phyloP scores from a whole-genome alignment of 2,888 invertebrate genomes.

The Hemithea aestivaria region DNA sequence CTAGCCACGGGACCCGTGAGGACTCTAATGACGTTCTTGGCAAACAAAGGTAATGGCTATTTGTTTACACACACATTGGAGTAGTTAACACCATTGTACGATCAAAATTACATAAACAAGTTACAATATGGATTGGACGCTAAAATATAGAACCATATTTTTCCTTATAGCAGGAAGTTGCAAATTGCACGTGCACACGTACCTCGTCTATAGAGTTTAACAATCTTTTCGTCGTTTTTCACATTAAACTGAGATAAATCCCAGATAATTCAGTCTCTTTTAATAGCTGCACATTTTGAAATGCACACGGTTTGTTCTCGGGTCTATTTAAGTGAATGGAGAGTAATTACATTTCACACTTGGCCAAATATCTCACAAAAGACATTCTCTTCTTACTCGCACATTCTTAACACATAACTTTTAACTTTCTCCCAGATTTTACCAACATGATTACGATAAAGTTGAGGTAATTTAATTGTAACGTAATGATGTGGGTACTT shows the following conservation, averaged over 20 bases:
- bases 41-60: slow-evolving; percentile 70
- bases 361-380: slow-evolving; percentile 15
- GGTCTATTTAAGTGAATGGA: slow-evolving; percentile 14
- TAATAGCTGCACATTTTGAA: neutral
- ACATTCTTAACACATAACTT: slow-evolving; percentile 28
- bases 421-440: slow-evolving; percentile 27
- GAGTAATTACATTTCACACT: slow-evolving; percentile 17
- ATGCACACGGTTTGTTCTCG: neutral
- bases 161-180: slow-evolving; percentile 13
- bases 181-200: too few species aligned
- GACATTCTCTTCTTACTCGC: slow-evolving; percentile 23
- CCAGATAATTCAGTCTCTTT: too few species aligned
- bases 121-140: too few species aligned
- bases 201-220: too few species aligned
- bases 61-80: neutral
- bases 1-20: slow-evolving; percentile 86
- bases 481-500: slow-evolving; percentile 6
- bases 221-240: too few species aligned
- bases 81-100: neutral
- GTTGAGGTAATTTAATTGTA: slow-evolving; percentile 22
- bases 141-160: too few species aligned
- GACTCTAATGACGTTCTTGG: slow-evolving; percentile 82
- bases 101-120: neutral
- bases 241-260: too few species aligned
- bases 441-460: slow-evolving; percentile 23